Base-by-base conservation (phyloP, 2,888 invertebrate genomes). In the Chouioia cunea region DNA sequence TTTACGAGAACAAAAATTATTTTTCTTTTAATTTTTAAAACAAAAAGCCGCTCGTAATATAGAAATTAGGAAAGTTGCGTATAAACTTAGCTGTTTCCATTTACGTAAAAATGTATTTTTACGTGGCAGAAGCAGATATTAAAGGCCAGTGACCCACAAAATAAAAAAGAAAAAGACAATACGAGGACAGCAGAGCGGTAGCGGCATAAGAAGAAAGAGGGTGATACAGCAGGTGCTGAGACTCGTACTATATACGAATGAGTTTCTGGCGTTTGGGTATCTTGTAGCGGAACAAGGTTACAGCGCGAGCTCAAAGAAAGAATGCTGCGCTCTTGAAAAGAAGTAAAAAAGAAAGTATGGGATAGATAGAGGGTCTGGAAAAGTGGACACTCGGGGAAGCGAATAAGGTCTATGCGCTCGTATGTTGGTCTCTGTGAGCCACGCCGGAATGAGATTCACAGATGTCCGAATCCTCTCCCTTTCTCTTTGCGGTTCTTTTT, bases 381-480 rank as follows among this genome's bases (percentile, higher is more conserved):
- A 2, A 47, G 43, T 18, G 27, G 15, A 27, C 22, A 16, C 10
- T 16, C 16, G 46, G 18, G 16, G 23, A 20, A 54, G 23, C 46
- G 46, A 54, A 64, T 54, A 64, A 23, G 48, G 16, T 54, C 22
- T 16, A 8, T 6, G 2, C 4, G n/a, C 16, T 20, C 18, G 14
- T 36, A 27, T 2, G 3, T 1, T 3, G 23, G 2, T 15, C 2
- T 20, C n/a, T 15, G 27, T n/a, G n/a, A n/a, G n/a, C n/a, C n/a
- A n/a, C n/a, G n/a, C n/a, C 59, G 52, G 57, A 66, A 63, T 65
- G 65, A 70, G 36, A 70, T 70, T 74, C 65, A 47, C 64, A 66
- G 62, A 62, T 70, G 67, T 48, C n/a, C 6, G 58, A 43, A 27
- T 22, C n/a, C 43, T 48, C 44, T 43, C 50, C 22, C 14, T 60